These are phyloP conservation scores for Oreortyx pictus DNA, from an alignment of 2,797 vertebrate species.

Conservation along the genomic window DNA sequence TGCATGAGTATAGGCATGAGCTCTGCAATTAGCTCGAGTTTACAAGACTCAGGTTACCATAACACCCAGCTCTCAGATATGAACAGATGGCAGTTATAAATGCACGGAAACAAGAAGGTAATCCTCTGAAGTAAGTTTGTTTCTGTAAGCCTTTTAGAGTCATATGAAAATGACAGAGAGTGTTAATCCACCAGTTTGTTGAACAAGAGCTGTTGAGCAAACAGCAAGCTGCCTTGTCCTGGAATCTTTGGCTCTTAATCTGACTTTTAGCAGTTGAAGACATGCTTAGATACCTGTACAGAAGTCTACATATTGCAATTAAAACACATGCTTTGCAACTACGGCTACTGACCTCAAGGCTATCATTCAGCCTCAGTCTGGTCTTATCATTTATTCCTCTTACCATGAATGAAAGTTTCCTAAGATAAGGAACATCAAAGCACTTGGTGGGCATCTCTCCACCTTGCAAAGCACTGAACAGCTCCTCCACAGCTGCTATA, in stretches of 20 bases:
- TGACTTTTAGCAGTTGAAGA: background rate
- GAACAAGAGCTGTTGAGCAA: background rate
- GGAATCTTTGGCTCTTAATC: background rate
- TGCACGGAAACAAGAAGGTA: constrained; percentile 55
- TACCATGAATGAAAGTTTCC: background rate
- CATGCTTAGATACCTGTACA: fast-evolving
- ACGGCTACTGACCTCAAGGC: background rate
- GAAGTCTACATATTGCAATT: background rate
- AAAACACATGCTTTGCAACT: background rate
- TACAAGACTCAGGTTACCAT: constrained; percentile 60
- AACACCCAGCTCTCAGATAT: constrained; percentile 36
- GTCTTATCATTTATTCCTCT: background rate
- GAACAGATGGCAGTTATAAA: constrained; percentile 69
- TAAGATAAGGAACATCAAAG: background rate
- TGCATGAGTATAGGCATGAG: background rate
- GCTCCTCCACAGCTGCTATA: background rate
- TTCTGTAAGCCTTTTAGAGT: constrained; percentile 47
- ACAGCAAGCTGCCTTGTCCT: background rate
- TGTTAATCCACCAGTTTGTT: constrained; percentile 35
- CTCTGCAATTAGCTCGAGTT: constrained; percentile 40
- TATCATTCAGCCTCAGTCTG: background rate
- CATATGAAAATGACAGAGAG: background rate
- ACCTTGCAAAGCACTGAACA: background rate
- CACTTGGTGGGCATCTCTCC: background rate
- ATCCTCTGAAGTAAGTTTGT: constrained; percentile 62